Evolutionary conservation across 2,113 vertebrate species (phyloP).

Genomic region (Ctenomys sociabilis): DNA sequence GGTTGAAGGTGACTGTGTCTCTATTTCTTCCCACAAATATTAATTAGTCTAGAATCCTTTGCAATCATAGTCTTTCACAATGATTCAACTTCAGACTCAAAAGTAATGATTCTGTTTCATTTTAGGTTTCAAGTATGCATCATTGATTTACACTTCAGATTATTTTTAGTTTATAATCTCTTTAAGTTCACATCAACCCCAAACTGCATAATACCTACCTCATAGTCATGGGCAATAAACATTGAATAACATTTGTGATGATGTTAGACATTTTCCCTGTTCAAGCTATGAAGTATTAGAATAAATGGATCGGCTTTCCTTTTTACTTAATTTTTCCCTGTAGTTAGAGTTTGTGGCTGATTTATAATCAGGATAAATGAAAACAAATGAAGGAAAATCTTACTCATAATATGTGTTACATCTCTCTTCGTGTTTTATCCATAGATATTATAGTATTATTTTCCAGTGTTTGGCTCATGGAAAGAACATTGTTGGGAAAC

Average conservation of each 20-base stretch:
- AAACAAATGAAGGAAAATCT: conserved; percentile 67
- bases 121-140: conserved; percentile 22
- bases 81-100: not conserved
- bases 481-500: conserved; percentile 30
- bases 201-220: not conserved
- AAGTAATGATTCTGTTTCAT: not conserved
- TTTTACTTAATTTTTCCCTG: conserved; percentile 53
- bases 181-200: conserved; percentile 38
- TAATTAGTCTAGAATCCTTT: not conserved
- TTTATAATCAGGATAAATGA: conserved; percentile 59
- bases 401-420: conserved; percentile 43
- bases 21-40: not conserved
- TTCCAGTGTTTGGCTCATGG: conserved; percentile 26
- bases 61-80: not conserved
- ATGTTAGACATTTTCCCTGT: conserved; percentile 8
- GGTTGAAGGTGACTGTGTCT: not conserved
- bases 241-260: conserved; percentile 22
- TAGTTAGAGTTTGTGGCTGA: not conserved
- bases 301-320: conserved; percentile 30
- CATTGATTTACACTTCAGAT: conserved; percentile 41
- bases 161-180: conserved; percentile 52
- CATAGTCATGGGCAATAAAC: not conserved
- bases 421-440: conserved; percentile 54
- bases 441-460: conserved; percentile 57
- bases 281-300: conserved; percentile 10